Conservation (phyloP, 2,113 vertebrate species). For the Condylura cristata region DNA sequence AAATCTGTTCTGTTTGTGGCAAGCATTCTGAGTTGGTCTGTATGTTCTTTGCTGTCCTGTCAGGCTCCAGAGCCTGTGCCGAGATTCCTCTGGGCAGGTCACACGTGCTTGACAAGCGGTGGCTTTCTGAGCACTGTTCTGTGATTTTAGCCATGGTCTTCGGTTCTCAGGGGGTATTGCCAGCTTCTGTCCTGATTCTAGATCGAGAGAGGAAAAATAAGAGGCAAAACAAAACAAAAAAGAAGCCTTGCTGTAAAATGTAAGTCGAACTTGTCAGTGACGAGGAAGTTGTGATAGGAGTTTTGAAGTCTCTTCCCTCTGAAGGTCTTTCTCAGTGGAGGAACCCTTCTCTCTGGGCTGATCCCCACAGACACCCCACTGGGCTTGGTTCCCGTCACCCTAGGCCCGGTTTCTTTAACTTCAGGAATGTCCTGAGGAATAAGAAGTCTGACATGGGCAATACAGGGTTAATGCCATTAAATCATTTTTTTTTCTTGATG, state of each 20-base stretch:
- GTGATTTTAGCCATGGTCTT: slow-evolving; percentile 68
- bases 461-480: neutral
- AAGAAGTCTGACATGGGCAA: neutral
- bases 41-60: slow-evolving; percentile 52
- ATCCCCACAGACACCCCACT: neutral
- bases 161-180: slow-evolving; percentile 66
- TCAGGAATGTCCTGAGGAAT: neutral
- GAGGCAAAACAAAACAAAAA: neutral
- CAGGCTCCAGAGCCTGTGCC: slow-evolving; percentile 53
- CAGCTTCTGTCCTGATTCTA: slow-evolving; percentile 64
- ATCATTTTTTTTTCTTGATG: neutral
- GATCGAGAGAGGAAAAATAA: neutral
- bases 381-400: too few species aligned
- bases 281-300: neutral
- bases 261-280: neutral
- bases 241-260: slow-evolving; percentile 42
- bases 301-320: neutral
- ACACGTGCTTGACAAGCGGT: slow-evolving; percentile 62
- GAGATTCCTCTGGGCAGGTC: slow-evolving; percentile 76
- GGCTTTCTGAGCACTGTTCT: slow-evolving; percentile 62
- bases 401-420: neutral
- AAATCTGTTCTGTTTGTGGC: slow-evolving; percentile 40
- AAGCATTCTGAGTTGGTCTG: slow-evolving; percentile 33
- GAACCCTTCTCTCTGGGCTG: neutral
- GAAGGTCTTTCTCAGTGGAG: neutral